Conservation (phyloP, 2,888 invertebrate species). For the Protodeltote pygarga region DNA sequence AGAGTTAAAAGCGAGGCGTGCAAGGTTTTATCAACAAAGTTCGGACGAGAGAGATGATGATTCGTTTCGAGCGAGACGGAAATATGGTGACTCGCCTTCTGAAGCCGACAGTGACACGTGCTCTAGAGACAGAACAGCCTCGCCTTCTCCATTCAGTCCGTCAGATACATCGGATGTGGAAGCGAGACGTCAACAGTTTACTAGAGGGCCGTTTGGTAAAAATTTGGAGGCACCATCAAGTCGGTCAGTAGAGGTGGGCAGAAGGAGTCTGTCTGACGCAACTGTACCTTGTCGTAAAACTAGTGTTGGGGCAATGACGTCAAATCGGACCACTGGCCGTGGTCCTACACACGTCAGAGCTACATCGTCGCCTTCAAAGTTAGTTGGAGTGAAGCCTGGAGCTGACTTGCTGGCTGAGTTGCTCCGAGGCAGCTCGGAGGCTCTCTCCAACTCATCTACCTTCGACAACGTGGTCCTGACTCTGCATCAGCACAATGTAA, state of each 20-base stretch:
- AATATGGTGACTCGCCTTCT: conserved; percentile 89
- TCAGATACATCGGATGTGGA: conserved; percentile 87
- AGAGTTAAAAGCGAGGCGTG: conserved; percentile 74
- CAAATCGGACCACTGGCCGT: conserved; percentile 72
- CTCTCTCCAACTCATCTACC: conserved; percentile 88
- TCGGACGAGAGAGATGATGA: conserved; percentile 91
- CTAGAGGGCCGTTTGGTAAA: conserved; percentile 89
- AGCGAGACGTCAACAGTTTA: conserved; percentile 83
- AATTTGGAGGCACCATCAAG: conserved; percentile 78
- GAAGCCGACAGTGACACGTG: conserved; percentile 90
- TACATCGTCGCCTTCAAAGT: conserved; percentile 92
- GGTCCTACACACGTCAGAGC: conserved; percentile 90
- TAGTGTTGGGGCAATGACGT: conserved; percentile 85
- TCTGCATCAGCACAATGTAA: conserved; percentile 83
- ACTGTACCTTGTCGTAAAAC: conserved; percentile 87
- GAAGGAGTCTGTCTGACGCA: conserved; percentile 79
- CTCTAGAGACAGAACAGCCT: conserved; percentile 86
- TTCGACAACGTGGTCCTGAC: conserved; percentile 84
- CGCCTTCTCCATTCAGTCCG: conserved; percentile 88
- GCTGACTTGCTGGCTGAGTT: conserved; percentile 91
- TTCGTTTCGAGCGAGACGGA: conserved; percentile 70
- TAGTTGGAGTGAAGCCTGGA: conserved; percentile 87
- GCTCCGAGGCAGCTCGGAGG: conserved; percentile 93
- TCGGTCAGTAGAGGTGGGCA: conserved; percentile 87
- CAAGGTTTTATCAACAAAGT: conserved; percentile 89